Base-by-base conservation (phyloP, 2,888 invertebrate species). In the Lithosia quadra region DNA sequence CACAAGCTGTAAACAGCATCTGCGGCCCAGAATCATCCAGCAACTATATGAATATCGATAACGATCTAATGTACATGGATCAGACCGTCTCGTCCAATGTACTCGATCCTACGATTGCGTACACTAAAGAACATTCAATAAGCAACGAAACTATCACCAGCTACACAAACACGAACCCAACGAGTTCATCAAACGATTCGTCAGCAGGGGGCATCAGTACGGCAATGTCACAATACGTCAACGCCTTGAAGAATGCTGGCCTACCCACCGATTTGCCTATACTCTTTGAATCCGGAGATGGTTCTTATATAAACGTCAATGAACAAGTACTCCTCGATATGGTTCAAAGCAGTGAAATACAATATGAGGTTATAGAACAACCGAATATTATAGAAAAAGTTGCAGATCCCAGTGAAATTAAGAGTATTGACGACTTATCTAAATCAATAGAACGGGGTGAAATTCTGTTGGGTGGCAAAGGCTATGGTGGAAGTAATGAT, bases 271-370 rank as follows among this genome's bases (percentile, higher is more conserved):
- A 94, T 77, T 80, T 94, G 57, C 95, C 96, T 28, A 96, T 96
- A 78, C 95, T 96, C 76, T 96, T 96, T 75, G 96, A 96, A 85
- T 96, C 96, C 1, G 96, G 95, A 33, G 96, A 96, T 76, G 96
- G 96, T 0, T 96, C 96, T 39, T 96, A 96, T 80, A 95, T 96
- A 0, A 96, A 96, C 71, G 95, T 96, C 1, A 96, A 96, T 71
- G 96, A 96, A 85, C 96, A 96, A 87, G 96, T 96, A 36, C 90
- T 96, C 55, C 90, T 95, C 13, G 95, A 95, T 69, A 95, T 95
- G 95, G 95, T 95, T 5, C 95, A 95, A 77, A 95, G 94, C 82
- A 95, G 92, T 73, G 95, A 94, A 80, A 95, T 95, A 74, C 95
- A 95, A 80, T 95, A 95, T 72, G 95, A 95, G 88, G 95, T 95